Conservation (phyloP, 2,888 invertebrate species). For the Drosophila rellima region DNA sequence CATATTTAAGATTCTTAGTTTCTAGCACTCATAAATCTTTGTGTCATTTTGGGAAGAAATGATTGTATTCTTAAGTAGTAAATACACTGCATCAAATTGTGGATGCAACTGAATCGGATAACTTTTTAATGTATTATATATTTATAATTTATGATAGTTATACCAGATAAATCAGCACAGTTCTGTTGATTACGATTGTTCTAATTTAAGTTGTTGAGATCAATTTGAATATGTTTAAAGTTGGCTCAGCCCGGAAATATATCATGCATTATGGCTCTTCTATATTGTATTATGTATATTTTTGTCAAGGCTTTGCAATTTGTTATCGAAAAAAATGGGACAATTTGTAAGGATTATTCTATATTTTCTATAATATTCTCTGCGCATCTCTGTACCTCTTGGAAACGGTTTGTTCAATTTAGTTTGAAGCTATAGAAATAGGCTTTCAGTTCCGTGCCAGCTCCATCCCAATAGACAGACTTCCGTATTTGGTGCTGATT, state of each 20-base stretch:
- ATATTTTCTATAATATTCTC: constrained; percentile 10
- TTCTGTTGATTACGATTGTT: constrained; percentile 26
- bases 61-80: constrained; percentile 5
- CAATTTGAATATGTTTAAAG: constrained; percentile 62
- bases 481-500: constrained; percentile 41
- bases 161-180: constrained; percentile 16
- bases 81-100: constrained; percentile 4
- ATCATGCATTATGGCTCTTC: constrained; percentile 15
- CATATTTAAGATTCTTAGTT: constrained; percentile 43
- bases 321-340: constrained; percentile 9
- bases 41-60: constrained; percentile 15
- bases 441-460: constrained; percentile 14
- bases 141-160: constrained; percentile 1
- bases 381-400: constrained; percentile 14
- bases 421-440: constrained; percentile 5
- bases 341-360: constrained; percentile 13
- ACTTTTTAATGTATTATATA: constrained; percentile 4
- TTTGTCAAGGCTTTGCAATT: constrained; percentile 12
- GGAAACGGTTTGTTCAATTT: constrained; percentile 14
- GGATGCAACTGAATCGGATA: constrained; percentile 6
- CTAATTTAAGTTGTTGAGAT: constrained; percentile 63
- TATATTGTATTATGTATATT: constrained; percentile 10
- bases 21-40: constrained; percentile 11
- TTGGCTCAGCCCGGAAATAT: constrained; percentile 22
- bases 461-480: constrained; percentile 13